Conservation (phyloP, 2,888 invertebrate species). For the Dynastes maya region DNA sequence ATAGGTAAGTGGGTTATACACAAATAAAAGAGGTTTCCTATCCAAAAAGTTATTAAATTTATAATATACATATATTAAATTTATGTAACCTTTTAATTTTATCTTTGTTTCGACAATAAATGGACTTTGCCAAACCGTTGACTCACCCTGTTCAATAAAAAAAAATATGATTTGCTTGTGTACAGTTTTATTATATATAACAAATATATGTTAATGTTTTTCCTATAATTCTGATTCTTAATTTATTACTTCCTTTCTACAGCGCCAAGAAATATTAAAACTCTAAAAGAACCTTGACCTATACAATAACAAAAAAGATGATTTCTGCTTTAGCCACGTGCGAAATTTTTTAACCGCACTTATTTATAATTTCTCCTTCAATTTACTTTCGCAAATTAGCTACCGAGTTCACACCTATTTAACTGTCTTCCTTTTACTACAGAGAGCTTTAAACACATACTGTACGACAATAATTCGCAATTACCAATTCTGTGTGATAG, state of each 20-base stretch:
- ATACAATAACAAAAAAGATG: background rate
- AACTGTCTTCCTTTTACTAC: background rate
- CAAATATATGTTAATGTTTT: background rate
- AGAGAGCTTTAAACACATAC: background rate
- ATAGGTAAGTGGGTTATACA: too few species aligned
- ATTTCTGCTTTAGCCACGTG: background rate
- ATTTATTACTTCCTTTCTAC: background rate
- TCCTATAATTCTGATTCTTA: background rate
- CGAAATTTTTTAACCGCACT: background rate
- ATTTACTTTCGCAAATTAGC: conserved; percentile 22
- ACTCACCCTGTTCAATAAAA: too few species aligned
- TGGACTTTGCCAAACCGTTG: too few species aligned
- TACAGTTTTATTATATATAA: too few species aligned
- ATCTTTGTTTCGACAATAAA: too few species aligned
- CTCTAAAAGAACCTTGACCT: background rate
- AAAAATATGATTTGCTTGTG: too few species aligned
- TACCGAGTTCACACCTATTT: background rate
- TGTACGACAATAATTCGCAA: background rate
- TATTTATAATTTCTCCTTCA: conserved; percentile 16
- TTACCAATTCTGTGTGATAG: background rate
- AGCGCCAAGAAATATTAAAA: background rate
- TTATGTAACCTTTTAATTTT: too few species aligned
- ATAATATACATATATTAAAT: too few species aligned
- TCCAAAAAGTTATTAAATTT: too few species aligned
- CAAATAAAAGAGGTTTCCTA: too few species aligned